Evolutionary conservation across 2,888 invertebrate genomes (phyloP), one percentile per base, ranked within the genome.

Genomic region (Euzetes globulus): DNA sequence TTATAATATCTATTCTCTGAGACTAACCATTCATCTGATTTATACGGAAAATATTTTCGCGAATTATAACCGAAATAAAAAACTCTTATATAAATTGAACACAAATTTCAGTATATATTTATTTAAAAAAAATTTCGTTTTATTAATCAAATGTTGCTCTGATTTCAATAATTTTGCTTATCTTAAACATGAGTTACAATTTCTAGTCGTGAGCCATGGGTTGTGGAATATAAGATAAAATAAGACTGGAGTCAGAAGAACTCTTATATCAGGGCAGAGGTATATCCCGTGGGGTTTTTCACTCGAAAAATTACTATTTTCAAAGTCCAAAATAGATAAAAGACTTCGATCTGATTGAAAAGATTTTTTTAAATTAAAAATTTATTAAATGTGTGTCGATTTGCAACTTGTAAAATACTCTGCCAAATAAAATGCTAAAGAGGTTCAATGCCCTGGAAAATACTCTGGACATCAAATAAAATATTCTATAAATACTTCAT

Each of bases 171-270:
- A 65, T 65, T 65, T 29, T 58, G 22, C 37, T 65, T 37, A 65
- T 65, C 37, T 65, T 19, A 65, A 65, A 37, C 63, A 65, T 65
- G 63, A 41, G 63, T 41, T 65, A 65, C 63, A 65, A 65, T 65
- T 65, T 19, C 63, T 37, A 65, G 63, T 65, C 63, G 63, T 65
- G 63, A 65, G 63, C 63, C 63, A 65, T 33, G 63, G 63, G 63
- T 37, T 65, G 63, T 29, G 13, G n/a, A 60, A 29, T 17, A 60
- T 4, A 29, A 29, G n/a, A 29, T 60, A 60, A 60, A 60, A 60
- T 29, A 29, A 60, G 27, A 60, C 50, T 19, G n/a, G 17, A 50
- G 50, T 50, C 19, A 19, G 19, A 50, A n/a, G 50, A 50, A 7
- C 19, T 17, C 17, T n/a, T 50, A 50, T 50, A 50, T 50, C 19